Conservation (phyloP, 1,140 invertebrate genomes). For the Drosophila kurseongensis region DNA sequence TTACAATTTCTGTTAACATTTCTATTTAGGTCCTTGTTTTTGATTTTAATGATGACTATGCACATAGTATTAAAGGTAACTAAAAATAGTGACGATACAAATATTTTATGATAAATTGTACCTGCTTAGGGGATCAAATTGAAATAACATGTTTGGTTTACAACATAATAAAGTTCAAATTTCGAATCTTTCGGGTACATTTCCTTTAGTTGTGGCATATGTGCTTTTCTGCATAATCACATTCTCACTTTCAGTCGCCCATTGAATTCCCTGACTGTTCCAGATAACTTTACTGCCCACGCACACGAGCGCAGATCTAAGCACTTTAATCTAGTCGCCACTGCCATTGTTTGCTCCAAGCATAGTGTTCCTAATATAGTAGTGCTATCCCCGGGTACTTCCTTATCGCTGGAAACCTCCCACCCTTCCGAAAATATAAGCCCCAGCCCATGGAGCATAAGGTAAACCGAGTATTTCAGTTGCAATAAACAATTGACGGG, state of each 20-base stretch:
- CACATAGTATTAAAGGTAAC: neutral
- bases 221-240: conserved; percentile 23
- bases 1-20: too few relatives aligned
- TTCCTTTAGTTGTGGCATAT: neutral
- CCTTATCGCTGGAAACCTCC: conserved; percentile 13
- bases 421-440: conserved; percentile 2
- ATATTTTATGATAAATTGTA: neutral
- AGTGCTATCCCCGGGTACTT: conserved; percentile 1
- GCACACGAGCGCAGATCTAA: conserved; percentile 22
- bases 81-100: too few relatives aligned
- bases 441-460: conserved; percentile 4
- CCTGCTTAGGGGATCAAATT: too few relatives aligned
- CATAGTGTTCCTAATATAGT: conserved; percentile 12
- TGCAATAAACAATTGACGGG: conserved; percentile 42
- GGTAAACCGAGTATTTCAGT: conserved; percentile 24
- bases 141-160: neutral
- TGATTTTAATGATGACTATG: too few relatives aligned
- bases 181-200: too few relatives aligned
- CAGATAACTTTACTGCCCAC: conserved; percentile 41
- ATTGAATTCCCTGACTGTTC: conserved; percentile 8
- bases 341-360: conserved; percentile 24
- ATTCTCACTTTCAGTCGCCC: neutral
- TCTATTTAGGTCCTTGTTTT: too few relatives aligned
- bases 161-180: neutral
- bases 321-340: conserved; percentile 41